A percentile compares a stretch with the other conserved stretches of the same genome.
These are phyloP conservation scores for Pogonophryne albipinna DNA, from an alignment of 2,797 vertebrate species.

Conservation along the genomic window DNA sequence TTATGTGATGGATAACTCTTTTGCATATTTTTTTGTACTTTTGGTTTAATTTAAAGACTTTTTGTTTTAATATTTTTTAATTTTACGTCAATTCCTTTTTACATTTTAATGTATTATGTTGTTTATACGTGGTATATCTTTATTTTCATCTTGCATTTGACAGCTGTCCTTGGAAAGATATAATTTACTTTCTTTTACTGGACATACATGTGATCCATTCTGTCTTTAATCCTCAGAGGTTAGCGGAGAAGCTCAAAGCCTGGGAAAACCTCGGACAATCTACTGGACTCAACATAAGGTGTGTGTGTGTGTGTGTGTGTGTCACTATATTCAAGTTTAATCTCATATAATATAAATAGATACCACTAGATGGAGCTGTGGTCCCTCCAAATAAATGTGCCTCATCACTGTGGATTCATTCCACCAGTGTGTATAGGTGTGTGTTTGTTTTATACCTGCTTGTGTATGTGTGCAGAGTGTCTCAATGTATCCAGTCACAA, in stretches of 20 bases:
- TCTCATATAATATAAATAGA: neutral
- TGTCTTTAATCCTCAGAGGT: constrained; percentile 79
- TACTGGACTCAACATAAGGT: constrained; percentile 94
- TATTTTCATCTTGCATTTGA: neutral
- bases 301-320: constrained; percentile 33
- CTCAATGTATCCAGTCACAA: constrained; percentile 49
- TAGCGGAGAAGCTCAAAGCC: constrained; percentile 87
- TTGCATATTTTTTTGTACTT: neutral
- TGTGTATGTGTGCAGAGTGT: constrained; percentile 22
- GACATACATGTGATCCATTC: neutral
- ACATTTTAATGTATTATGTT: neutral
- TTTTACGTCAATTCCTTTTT: too few species aligned
- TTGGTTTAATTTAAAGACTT: neutral
- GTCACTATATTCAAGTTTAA: neutral
- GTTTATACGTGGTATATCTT: neutral
- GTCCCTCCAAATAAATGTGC: constrained; percentile 41
- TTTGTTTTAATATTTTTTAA: too few species aligned
- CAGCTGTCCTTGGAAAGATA: neutral
- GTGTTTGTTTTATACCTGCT: constrained; percentile 24
- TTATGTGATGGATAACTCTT: neutral
- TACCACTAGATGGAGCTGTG: constrained; percentile 72
- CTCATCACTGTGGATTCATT: constrained; percentile 47
- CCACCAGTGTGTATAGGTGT: constrained; percentile 5
- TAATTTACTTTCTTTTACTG: neutral
- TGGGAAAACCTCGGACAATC: constrained; percentile 93